Base-by-base conservation (phyloP, 2,797 vertebrate species). In the Sebastes baramenuke region DNA sequence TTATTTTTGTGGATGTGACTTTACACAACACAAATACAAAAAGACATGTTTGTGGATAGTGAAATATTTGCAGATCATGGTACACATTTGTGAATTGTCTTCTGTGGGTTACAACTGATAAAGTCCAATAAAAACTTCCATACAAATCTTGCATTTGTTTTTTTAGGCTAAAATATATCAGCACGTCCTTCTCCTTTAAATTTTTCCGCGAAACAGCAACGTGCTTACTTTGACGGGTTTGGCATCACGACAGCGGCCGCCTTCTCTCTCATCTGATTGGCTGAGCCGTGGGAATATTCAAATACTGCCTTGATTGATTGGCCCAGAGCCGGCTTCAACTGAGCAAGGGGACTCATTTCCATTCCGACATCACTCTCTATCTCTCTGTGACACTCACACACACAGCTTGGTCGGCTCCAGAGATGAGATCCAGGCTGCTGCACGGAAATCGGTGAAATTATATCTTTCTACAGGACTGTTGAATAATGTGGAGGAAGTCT, bases 221-320 rank as follows among this genome's bases (percentile, higher is more conserved):
- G 91, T 88, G 93, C 88, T 93, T 88, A 67, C 87, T 87, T 86
- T 64, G 92, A 94, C 88, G 87, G 87, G 60, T 24, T 29, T 29
- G 71, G 76, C 91, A 61, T 95, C 93, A 83, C 85, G 6, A n/a
- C 71, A 64, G 60, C 60, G 77, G 79, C 95, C 93, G 91, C 95
- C 95, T 79, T 52, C 84, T 24, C 70, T 58, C 1, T 20, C 72
- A 22, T 0, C 0, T 25, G 85, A 96, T 96, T 96, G 95, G 95
- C 59, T 59, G 68, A 90, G 65, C 52, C 89, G 82, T 92, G 93
- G 93, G 93, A 94, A 93, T 95, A 95, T 94, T 93, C 90, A 92
- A 93, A 93, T 88, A 0, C 4, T 4, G 80, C 74, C 86, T 73
- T 90, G 86, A 83, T 87, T 93, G 95, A 96, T 96, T 96, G 95